These are phyloP conservation scores for Piaya cayana DNA, from an alignment of 2,113 vertebrate genomes.

Conservation along the genomic window DNA sequence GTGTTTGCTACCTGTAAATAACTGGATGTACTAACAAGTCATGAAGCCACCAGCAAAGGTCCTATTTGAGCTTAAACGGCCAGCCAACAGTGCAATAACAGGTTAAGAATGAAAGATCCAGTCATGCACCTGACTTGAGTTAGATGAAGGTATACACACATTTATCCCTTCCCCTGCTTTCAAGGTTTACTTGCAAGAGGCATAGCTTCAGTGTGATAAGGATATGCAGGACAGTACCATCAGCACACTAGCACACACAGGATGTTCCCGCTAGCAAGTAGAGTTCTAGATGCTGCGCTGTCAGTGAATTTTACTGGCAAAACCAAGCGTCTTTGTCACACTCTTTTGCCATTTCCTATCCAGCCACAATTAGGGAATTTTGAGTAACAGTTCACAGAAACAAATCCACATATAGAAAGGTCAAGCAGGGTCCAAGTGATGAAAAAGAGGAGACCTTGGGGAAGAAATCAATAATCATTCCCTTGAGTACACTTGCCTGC, in stretches of 20 bases:
- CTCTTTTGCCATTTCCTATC: neutral
- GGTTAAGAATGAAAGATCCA: neutral
- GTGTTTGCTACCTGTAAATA: neutral
- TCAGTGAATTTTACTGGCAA: neutral
- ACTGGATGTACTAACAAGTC: neutral
- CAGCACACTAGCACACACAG: neutral
- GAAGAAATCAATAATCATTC: neutral
- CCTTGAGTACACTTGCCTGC: neutral
- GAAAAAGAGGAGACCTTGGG: neutral
- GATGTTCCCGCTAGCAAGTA: neutral
- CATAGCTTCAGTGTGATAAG: neutral
- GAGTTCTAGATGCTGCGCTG: neutral
- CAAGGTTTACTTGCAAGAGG: neutral
- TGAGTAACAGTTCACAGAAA: neutral
- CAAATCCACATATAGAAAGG: neutral
- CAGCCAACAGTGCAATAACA: neutral
- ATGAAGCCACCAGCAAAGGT: neutral
- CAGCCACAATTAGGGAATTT: neutral
- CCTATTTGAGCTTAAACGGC: neutral
- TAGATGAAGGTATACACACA: neutral
- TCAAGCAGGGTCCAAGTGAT: neutral
- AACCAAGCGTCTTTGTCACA: neutral
- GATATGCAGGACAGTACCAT: neutral
- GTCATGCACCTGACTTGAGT: neutral
- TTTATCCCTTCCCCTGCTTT: neutral